phyloP scores from a whole-genome alignment of 2,113 vertebrate species.

The Malurus elegans region DNA sequence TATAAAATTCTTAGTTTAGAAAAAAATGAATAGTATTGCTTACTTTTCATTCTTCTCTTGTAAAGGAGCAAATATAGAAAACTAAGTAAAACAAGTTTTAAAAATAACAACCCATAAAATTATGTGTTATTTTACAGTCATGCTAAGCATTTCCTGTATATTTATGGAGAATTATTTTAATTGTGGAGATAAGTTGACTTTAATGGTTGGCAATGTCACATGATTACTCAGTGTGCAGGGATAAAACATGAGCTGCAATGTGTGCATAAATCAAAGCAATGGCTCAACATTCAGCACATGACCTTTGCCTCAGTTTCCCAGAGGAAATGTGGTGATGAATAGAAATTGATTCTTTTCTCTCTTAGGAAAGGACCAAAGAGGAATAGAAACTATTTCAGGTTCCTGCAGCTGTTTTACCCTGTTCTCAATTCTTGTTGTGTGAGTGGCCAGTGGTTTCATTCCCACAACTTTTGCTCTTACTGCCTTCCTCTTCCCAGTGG shows the following conservation, averaged over 20 bases:
- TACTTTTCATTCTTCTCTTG: not conserved
- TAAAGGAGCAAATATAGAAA: not conserved
- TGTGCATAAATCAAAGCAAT: not conserved
- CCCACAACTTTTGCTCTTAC: accelerated
- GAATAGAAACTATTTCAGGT: not conserved
- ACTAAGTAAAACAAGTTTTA: not conserved
- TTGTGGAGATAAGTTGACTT: not conserved
- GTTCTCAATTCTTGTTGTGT: not conserved
- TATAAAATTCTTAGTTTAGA: not conserved
- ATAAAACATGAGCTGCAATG: not conserved
- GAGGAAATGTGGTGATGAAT: not conserved
- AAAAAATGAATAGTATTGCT: not conserved
- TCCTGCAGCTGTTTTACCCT: not conserved
- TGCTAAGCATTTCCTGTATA: not conserved
- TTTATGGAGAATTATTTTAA: not conserved
- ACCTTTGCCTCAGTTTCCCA: not conserved
- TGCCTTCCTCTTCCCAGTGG: not conserved
- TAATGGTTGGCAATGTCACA: not conserved
- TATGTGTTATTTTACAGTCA: not conserved
- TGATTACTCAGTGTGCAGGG: not conserved
- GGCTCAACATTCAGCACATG: not conserved
- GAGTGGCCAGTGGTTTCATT: not conserved
- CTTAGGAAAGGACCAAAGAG: not conserved
- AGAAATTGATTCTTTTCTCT: not conserved
- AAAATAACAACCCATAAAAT: not conserved